Conservation (phyloP, 2,113 vertebrate species). For the Agelaius tricolor region DNA sequence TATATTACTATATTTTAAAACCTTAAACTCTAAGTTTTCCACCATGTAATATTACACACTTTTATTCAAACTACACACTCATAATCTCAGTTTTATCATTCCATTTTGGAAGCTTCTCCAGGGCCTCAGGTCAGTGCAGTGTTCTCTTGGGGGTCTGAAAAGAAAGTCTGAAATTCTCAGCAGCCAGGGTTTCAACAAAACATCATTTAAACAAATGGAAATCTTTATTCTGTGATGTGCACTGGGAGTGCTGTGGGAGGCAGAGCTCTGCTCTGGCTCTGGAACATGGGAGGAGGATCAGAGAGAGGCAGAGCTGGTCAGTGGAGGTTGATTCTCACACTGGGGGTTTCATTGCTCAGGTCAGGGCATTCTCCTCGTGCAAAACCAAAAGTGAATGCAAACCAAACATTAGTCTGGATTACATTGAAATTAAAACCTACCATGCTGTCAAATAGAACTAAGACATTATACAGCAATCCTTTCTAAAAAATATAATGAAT, state of each 20-base stretch:
- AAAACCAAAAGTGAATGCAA: background rate
- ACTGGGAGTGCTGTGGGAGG: background rate
- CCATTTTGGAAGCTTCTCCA: background rate
- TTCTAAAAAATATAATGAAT: no score
- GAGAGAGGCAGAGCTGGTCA: background rate
- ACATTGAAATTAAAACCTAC: no score
- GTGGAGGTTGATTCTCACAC: background rate
- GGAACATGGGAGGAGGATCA: rapidly evolving
- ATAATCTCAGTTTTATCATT: background rate
- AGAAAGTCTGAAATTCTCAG: background rate
- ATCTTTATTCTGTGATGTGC: background rate
- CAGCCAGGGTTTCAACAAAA: background rate
- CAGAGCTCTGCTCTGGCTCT: background rate
- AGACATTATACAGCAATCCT: no score
- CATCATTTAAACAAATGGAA: background rate
- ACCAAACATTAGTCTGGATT: background rate
- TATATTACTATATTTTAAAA: background rate
- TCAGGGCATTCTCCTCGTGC: background rate
- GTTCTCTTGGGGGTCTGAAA: background rate
- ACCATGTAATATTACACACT: background rate
- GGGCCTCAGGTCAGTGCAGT: background rate
- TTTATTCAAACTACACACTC: background rate
- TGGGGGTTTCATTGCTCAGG: rapidly evolving
- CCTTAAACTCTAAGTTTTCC: background rate
- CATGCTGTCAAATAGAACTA: no score